These are phyloP conservation scores for Lycophotia porphyrea DNA, from an alignment of 2,888 invertebrate species.

Conservation along the genomic window DNA sequence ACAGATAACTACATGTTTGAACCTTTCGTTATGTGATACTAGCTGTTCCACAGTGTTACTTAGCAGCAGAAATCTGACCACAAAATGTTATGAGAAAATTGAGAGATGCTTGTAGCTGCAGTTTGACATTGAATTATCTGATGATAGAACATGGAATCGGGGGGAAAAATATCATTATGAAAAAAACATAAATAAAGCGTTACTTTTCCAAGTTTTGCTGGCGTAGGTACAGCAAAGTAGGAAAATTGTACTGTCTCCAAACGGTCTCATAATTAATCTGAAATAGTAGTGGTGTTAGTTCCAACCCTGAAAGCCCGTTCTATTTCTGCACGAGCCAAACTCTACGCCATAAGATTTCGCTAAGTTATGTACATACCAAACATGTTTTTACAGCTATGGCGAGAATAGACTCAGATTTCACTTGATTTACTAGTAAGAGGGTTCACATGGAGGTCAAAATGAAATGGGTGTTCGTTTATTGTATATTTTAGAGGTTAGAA, in stretches of 20 bases:
- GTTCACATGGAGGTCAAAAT: constrained; percentile 50
- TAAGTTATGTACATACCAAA: constrained; percentile 60
- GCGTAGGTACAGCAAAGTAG: background rate
- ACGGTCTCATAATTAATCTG: constrained; percentile 2
- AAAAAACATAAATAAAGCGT: background rate
- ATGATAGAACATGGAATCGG: background rate
- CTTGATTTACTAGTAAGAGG: constrained; percentile 36
- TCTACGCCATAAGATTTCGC: constrained; percentile 60
- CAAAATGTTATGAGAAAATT: constrained; percentile 18
- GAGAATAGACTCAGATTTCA: constrained; percentile 58
- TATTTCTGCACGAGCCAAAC: constrained; percentile 65
- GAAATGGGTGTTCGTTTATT: background rate
- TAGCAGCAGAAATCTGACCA: constrained; percentile 8
- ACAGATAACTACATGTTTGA: background rate
- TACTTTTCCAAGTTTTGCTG: background rate
- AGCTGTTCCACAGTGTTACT: background rate
- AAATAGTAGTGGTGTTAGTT: constrained; percentile 12
- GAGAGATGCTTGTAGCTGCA: background rate
- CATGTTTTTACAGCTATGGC: constrained; percentile 59
- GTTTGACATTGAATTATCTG: background rate
- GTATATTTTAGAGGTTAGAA: background rate
- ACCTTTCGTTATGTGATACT: constrained; percentile 22
- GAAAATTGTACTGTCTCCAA: background rate
- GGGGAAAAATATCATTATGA: background rate
- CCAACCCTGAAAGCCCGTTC: constrained; percentile 59